Percentiles rank a stretch among this genome's conserved stretches.
These are phyloP conservation scores for Caradrina kadenii DNA, from an alignment of 2,888 invertebrate genomes.

Conservation along the genomic window DNA sequence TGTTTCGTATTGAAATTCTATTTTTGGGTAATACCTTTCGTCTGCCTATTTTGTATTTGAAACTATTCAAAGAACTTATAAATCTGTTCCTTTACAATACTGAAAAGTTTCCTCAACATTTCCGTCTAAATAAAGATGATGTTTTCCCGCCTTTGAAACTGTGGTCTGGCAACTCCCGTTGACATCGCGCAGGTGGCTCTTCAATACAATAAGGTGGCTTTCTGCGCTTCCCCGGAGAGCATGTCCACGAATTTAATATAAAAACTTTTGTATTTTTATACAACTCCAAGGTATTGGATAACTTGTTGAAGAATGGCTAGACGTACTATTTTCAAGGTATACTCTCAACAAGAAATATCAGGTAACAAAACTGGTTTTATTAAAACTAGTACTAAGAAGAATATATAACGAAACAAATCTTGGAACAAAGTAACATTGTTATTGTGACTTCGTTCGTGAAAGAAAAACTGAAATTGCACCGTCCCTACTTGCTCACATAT, in stretches of 20 bases:
- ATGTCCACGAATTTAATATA: constrained; percentile 76
- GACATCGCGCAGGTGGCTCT: constrained; percentile 68
- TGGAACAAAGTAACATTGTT: constrained; percentile 38
- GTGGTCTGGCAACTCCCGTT: constrained; percentile 51
- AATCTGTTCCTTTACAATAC: constrained; percentile 29
- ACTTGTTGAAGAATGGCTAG: constrained; percentile 57
- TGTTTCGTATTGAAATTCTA: background rate
- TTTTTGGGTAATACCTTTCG: background rate
- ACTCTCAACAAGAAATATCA: constrained; percentile 33
- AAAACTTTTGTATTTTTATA: constrained; percentile 77
- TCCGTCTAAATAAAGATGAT: constrained; percentile 51
- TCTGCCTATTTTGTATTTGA: background rate
- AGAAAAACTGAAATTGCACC: constrained; percentile 39
- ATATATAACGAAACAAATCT: constrained; percentile 38
- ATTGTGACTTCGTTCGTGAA: constrained; percentile 35
- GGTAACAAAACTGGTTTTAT: constrained; percentile 23
- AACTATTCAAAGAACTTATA: constrained; percentile 8
- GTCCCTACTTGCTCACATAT: constrained; percentile 47
- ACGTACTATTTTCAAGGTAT: constrained; percentile 41
- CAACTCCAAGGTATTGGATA: constrained; percentile 66
- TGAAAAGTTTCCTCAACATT: constrained; percentile 38
- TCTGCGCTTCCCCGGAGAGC: constrained; percentile 56
- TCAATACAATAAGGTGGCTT: constrained; percentile 68
- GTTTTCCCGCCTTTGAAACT: constrained; percentile 48
- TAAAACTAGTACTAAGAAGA: constrained; percentile 38